Conservation (phyloP, 2,888 invertebrate species). For the Eupelmus urozonus region DNA sequence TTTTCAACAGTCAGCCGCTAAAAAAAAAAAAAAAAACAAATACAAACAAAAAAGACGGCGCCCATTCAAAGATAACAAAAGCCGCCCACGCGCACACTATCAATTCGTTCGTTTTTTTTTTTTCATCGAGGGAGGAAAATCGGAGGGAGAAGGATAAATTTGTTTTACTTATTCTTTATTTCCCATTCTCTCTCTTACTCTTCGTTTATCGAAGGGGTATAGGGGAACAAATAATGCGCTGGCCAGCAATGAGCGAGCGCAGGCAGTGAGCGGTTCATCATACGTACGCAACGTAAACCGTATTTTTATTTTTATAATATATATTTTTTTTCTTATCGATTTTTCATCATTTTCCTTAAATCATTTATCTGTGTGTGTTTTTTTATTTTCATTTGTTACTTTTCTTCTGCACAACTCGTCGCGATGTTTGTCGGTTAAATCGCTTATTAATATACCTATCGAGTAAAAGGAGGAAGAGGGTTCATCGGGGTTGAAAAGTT, state of each 20-base stretch:
- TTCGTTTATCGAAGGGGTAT: constrained; percentile 9
- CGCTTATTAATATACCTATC: constrained; percentile 14
- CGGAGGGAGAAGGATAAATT: constrained; percentile 18
- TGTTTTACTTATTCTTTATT: constrained; percentile 7
- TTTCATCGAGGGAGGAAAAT: constrained; percentile 52
- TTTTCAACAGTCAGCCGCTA: constrained; percentile 2
- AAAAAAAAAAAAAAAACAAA: background rate
- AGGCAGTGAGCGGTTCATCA: constrained; percentile 76
- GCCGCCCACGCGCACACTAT: constrained; percentile 9
- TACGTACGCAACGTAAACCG: constrained; percentile 70
- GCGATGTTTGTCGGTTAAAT: background rate
- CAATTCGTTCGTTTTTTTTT: constrained; percentile 19
- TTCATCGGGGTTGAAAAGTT: background rate
- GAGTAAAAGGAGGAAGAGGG: constrained; percentile 19
- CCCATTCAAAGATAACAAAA: constrained; percentile 41
- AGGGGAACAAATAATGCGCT: constrained; percentile 69
- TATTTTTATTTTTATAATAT: constrained; percentile 29
- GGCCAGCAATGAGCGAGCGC: constrained; percentile 72
- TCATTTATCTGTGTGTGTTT: constrained; percentile 13
- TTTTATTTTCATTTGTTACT: constrained; percentile 12
- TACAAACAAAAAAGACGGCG: background rate
- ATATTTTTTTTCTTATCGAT: constrained; percentile 19
- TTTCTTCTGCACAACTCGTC: background rate
- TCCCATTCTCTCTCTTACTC: constrained; percentile 24
- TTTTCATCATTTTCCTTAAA: constrained; percentile 54